phyloP scores from a whole-genome alignment of 2,888 invertebrate species.

The Clitarchus hookeri region DNA sequence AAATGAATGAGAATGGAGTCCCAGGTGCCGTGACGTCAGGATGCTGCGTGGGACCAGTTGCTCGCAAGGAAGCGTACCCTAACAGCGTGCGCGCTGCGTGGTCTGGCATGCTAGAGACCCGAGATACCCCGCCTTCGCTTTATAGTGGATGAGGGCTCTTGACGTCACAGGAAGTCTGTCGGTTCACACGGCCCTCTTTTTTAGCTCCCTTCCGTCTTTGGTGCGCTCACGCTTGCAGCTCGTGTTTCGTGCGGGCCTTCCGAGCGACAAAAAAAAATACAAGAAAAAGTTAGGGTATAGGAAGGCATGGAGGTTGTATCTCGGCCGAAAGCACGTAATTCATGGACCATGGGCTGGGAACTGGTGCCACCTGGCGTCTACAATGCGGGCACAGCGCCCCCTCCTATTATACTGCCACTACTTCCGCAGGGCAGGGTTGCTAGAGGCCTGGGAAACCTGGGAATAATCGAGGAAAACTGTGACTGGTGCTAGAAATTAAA shows the following conservation, averaged over 20 bases:
- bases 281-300: background rate
- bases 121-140: background rate
- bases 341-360: too few relatives aligned
- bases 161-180: conserved; percentile 14
- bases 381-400: too few relatives aligned
- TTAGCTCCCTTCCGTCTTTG: background rate
- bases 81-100: background rate
- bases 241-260: background rate
- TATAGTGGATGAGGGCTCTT: background rate
- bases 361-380: too few relatives aligned
- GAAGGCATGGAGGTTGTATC: background rate
- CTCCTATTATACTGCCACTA: too few relatives aligned
- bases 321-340: too few relatives aligned
- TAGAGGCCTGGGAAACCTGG: too few relatives aligned
- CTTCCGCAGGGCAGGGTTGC: too few relatives aligned
- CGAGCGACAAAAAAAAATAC: background rate
- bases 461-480: too few relatives aligned
- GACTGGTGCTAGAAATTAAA: too few relatives aligned
- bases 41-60: background rate
- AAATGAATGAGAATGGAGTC: too few relatives aligned
- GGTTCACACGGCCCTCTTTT: conserved; percentile 1
- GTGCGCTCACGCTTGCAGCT: background rate
- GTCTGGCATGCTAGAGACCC: background rate
- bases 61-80: too few relatives aligned
- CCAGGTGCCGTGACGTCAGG: background rate